A percentile compares a stretch with the other conserved stretches of the same genome.
Evolutionary conservation across 1,140 invertebrate species (phyloP).

Genomic region (Bombus cullumanus): DNA sequence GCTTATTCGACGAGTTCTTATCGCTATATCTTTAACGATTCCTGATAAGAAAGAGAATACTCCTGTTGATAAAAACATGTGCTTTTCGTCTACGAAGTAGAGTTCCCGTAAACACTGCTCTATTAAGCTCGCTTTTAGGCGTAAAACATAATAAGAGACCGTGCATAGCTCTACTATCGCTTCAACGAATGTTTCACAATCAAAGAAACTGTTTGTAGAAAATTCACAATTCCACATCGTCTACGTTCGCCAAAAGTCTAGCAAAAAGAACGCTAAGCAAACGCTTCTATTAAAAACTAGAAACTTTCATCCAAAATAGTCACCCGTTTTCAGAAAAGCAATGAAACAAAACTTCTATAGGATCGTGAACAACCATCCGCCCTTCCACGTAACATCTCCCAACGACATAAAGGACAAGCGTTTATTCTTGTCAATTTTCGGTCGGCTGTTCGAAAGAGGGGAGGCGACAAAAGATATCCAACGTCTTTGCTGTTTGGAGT

Average conservation of each 20-base stretch:
- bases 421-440: conserved; percentile 24
- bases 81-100: too few species aligned
- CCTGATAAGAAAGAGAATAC: too few species aligned
- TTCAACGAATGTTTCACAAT: neutral
- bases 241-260: too few species aligned
- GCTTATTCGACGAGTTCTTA: neutral
- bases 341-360: neutral
- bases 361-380: neutral
- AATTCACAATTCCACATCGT: too few species aligned
- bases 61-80: too few species aligned
- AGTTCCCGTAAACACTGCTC: too few species aligned
- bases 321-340: neutral
- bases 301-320: neutral
- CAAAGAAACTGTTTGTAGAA: too few species aligned
- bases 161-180: too few species aligned
- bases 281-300: neutral
- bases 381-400: neutral
- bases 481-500: conserved; percentile 35
- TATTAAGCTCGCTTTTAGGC: too few species aligned
- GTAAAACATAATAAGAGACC: too few species aligned
- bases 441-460: neutral
- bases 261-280: neutral
- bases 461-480: conserved; percentile 20
- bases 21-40: neutral
- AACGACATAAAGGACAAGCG: neutral